A percentile compares a stretch with the other conserved stretches of the same genome.
phyloP scores from a whole-genome alignment of 2,113 vertebrate species.

The Bubo scandiacus region DNA sequence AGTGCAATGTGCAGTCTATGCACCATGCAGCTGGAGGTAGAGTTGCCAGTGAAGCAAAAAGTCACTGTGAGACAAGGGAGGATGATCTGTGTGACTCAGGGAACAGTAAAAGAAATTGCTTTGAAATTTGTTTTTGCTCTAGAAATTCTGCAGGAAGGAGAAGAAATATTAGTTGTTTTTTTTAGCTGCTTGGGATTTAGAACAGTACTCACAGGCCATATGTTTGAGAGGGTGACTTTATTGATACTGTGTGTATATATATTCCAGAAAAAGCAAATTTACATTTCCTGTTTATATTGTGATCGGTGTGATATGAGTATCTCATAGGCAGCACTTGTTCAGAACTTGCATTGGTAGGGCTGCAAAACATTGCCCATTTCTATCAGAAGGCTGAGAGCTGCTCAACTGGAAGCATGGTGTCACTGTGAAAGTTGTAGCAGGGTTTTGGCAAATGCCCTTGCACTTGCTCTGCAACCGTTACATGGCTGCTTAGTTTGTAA shows the following conservation, averaged over 20 bases:
- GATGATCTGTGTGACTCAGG: background rate
- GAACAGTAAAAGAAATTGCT: background rate
- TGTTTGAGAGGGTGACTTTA: background rate
- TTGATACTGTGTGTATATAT: rapidly evolving
- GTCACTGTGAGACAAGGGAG: background rate
- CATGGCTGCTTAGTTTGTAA: background rate
- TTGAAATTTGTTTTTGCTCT: background rate
- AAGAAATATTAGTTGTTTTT: background rate
- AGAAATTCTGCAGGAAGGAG: background rate
- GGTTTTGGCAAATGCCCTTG: background rate
- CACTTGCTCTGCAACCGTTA: rapidly evolving
- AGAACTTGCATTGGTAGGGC: background rate
- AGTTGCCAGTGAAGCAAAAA: background rate
- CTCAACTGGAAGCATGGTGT: background rate
- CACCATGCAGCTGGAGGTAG: background rate
- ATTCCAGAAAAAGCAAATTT: background rate
- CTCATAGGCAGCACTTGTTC: background rate
- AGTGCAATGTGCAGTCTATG: rapidly evolving
- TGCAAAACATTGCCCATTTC: background rate
- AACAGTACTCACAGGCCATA: background rate
- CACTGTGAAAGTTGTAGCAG: background rate
- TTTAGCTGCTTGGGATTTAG: background rate
- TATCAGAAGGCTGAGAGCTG: background rate
- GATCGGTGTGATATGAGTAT: background rate
- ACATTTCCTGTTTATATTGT: background rate